Conservation (phyloP, 2,113 vertebrate genomes). For the Dolichotis patagonum region DNA sequence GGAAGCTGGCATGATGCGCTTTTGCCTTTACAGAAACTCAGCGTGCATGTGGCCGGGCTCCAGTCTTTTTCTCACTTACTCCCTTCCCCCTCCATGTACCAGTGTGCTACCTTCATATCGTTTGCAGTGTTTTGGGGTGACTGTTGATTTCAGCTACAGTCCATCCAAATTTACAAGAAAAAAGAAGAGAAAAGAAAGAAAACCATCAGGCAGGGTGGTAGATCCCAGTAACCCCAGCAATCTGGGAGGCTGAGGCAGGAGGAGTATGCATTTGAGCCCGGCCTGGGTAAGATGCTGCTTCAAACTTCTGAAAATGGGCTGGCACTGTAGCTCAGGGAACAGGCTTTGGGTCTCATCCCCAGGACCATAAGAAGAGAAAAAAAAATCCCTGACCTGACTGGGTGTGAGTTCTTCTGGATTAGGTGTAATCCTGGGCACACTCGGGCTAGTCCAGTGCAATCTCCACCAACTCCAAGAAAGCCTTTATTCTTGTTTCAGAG, state of each 20-base stretch:
- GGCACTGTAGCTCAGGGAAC: too few relatives aligned
- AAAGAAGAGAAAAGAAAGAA: background rate
- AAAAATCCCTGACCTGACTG: background rate
- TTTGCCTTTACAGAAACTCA: background rate
- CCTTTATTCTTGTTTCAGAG: slow-evolving; percentile 6
- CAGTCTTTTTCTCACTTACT: too few relatives aligned
- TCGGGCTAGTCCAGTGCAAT: background rate
- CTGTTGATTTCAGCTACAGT: background rate
- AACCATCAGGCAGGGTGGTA: background rate
- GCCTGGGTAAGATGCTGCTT: background rate
- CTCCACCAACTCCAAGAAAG: background rate
- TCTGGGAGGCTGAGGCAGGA: background rate
- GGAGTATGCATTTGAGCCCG: background rate
- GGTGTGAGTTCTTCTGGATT: background rate
- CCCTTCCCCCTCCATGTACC: accelerated
- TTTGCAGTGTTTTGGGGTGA: too few relatives aligned
- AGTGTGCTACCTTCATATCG: accelerated
- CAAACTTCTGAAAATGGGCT: background rate
- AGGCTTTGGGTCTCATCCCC: background rate
- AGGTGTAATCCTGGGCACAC: background rate
- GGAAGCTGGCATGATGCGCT: background rate
- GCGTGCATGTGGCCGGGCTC: background rate
- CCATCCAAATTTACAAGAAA: background rate
- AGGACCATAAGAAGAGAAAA: background rate
- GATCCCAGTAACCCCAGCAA: background rate